A percentile compares a stretch with the other conserved stretches of the same genome.
phyloP scores from a whole-genome alignment of 2,113 vertebrate genomes.

The Dendropsophus ebraccatus region DNA sequence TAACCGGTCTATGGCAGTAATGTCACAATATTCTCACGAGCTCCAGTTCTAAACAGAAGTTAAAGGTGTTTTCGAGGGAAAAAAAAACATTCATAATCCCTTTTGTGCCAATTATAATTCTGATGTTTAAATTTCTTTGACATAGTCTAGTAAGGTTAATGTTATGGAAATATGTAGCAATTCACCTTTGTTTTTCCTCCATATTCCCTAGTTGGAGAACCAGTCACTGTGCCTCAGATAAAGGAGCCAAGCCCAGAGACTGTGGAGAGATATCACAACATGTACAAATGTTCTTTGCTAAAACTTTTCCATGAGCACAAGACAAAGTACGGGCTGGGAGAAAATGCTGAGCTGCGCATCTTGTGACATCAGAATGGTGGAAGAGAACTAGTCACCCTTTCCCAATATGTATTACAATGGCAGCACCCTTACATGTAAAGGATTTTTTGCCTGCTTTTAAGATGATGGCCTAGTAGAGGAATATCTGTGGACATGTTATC shows the following conservation, averaged over 20 bases:
- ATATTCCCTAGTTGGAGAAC: constrained; percentile 65
- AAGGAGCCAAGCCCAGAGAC: constrained; percentile 61
- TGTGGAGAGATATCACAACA: constrained; percentile 67
- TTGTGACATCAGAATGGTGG: constrained; percentile 57
- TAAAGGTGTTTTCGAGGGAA: too few species aligned
- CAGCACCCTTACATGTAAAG: neutral
- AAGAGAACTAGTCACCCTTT: neutral
- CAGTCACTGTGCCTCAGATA: constrained; percentile 61
- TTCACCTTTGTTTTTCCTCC: neutral
- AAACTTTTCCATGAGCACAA: constrained; percentile 71
- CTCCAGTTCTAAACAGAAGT: neutral
- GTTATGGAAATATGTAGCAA: neutral
- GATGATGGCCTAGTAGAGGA: neutral
- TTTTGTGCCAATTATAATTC: neutral
- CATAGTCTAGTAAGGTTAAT: neutral
- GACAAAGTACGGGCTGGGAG: constrained; percentile 65
- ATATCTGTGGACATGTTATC: neutral
- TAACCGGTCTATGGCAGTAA: neutral
- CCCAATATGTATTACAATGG: neutral
- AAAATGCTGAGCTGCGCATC: constrained; percentile 64
- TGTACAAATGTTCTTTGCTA: constrained; percentile 66
- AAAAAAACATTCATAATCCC: too few species aligned
- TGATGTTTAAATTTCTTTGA: neutral
- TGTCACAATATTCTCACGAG: neutral
- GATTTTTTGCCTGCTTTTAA: neutral